These are phyloP conservation scores for Chrysolina haemoptera DNA, from an alignment of 2,888 invertebrate genomes.

Conservation along the genomic window DNA sequence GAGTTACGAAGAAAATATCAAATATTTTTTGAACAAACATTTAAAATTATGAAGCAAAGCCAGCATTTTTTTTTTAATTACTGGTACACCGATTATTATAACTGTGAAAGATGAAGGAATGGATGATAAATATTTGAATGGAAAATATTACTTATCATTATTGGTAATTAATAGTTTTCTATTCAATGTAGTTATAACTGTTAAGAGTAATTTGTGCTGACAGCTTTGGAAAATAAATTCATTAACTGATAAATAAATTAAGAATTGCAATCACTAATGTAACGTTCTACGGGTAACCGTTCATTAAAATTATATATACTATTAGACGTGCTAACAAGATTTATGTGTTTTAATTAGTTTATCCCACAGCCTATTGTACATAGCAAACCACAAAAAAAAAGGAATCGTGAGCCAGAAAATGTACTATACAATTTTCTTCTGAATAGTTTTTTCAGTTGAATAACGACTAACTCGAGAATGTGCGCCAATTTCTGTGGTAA, in stretches of 20 bases:
- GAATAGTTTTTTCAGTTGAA: not conserved
- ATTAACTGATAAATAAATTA: slow-evolving; percentile 1
- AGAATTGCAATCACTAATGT: not conserved
- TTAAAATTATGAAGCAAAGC: too few species aligned
- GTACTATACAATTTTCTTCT: not conserved
- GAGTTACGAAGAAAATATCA: too few species aligned
- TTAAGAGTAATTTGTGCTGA: slow-evolving; percentile 1
- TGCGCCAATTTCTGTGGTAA: slow-evolving; percentile 20
- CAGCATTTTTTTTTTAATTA: too few species aligned
- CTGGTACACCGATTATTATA: too few species aligned
- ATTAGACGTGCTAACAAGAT: slow-evolving; percentile 7
- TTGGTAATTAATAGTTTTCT: slow-evolving; percentile 1
- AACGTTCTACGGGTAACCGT: slow-evolving; percentile 6
- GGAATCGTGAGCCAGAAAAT: not conserved
- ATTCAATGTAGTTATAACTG: not conserved
- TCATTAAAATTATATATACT: slow-evolving; percentile 15
- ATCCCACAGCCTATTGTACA: not conserved
- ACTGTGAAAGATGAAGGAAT: not conserved
- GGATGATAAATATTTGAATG: not conserved
- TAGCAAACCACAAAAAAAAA: slow-evolving; percentile 8
- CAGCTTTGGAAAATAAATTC: slow-evolving; percentile 19
- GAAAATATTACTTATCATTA: not conserved
- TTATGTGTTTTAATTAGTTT: not conserved
- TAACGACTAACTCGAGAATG: not conserved
- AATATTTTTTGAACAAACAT: too few species aligned